Base-by-base conservation (phyloP, 2,113 vertebrate genomes). In the Epinephelus moara region DNA sequence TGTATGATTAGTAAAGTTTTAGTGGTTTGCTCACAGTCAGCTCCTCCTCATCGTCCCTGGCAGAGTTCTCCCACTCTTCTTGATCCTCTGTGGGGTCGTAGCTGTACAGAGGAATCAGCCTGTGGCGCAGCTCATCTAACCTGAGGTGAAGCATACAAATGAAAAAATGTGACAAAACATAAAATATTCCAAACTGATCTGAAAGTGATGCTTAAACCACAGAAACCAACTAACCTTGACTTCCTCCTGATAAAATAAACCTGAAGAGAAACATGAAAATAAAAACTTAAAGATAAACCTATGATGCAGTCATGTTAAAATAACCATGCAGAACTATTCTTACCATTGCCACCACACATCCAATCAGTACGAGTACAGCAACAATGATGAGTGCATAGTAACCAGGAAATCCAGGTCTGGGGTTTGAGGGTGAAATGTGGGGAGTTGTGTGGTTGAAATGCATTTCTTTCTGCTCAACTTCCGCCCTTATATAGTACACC, bases 31-130 rank as follows among this genome's bases (percentile, higher is more conserved):
- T 80, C 61, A 91, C 91, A 33, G 30, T 0, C 55, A 84, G 47
- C 50, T 55, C 87, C 50, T 81, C 57, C 3, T 87, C 86, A 1
- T 91, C 61, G 3, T 70, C 47, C 60, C 23, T 63, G 45, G 2
- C 53, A 6, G 7, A 1, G 0, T 80, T 78, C 0, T 49, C 27
- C 86, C 88, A 91, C 15, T 74, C 72, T 0, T 85, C 85, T 6
- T 79, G 14, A 2, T 86, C 77, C 25, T 93, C 91, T 23, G 85
- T 2, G 0, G 92, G 79, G 84, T 94, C 89, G 0, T 93, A 93
- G 73, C 0, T 92, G 91, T 93, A 94, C 73, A 89, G 30, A 70
- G 93, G 90, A 85, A 94, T 90, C 82, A 94, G 77, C 68, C 73
- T 80, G 63, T 93, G 91, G 1, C 88, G 92, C 21, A 93, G 62